Evolutionary conservation across 35 echinoderm and acorn worm genomes (phyloP).

Genomic region (Apostichopus parvimensis): DNA sequence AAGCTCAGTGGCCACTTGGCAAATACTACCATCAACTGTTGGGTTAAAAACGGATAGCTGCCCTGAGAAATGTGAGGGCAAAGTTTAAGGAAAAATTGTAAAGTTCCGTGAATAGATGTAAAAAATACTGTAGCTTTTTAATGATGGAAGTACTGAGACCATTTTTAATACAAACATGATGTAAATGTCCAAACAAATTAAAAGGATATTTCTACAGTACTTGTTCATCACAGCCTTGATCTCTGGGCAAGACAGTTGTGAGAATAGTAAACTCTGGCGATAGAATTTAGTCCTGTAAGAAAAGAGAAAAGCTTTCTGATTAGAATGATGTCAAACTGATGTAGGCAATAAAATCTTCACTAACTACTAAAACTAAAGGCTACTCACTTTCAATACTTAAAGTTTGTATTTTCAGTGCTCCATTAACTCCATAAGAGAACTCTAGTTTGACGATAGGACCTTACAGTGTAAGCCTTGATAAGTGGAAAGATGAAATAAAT

Average conservation of each 20-base stretch:
- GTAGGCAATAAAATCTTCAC: too few species aligned
- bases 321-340: too few species aligned
- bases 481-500: too few species aligned
- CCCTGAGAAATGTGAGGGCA: conserved; percentile 65
- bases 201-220: conserved; percentile 96
- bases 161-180: neutral
- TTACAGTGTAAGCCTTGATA: too few species aligned
- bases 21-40: conserved; percentile 65
- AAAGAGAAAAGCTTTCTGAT: neutral
- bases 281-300: conserved; percentile 80
- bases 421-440: too few species aligned
- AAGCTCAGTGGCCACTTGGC: conserved; percentile 84
- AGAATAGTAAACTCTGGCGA: conserved; percentile 82
- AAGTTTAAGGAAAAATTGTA: neutral
- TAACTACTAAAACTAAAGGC: too few species aligned
- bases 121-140: too few species aligned
- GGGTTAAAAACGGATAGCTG: conserved; percentile 62
- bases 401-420: too few species aligned
- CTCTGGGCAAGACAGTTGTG: conserved; percentile 65
- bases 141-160: neutral
- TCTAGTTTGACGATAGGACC: too few species aligned
- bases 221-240: conserved; percentile 86
- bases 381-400: too few species aligned
- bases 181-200: too few species aligned
- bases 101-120: neutral